phyloP scores from a whole-genome alignment of 2,888 invertebrate genomes.

The Augiades crinisus region DNA sequence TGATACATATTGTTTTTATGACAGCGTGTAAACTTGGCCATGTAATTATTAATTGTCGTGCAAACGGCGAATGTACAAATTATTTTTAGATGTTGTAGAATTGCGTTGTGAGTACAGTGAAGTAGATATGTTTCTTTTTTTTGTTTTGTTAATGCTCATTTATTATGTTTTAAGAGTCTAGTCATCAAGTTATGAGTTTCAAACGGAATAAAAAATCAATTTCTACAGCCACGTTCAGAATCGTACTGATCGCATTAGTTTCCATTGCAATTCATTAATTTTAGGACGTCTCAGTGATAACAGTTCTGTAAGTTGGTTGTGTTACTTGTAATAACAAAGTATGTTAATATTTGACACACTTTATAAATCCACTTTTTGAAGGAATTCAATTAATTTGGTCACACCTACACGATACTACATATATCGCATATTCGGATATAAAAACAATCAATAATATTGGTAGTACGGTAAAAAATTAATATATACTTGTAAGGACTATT shows the following conservation, averaged over 20 bases:
- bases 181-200: conserved; percentile 74
- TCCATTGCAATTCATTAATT: conserved; percentile 18
- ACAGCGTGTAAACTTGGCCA: conserved; percentile 5
- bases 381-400: background rate
- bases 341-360: conserved; percentile 22
- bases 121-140: conserved; percentile 49
- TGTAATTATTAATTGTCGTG: conserved; percentile 7
- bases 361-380: conserved; percentile 23
- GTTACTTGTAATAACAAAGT: conserved; percentile 20
- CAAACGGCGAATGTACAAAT: conserved; percentile 39
- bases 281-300: conserved; percentile 41
- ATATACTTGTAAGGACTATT: too few relatives aligned
- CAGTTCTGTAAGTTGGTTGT: conserved; percentile 27
- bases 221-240: conserved; percentile 38
- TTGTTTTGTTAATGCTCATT: conserved; percentile 79
- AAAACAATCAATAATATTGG: background rate
- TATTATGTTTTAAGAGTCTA: conserved; percentile 78
- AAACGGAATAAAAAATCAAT: conserved; percentile 57
- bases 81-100: conserved; percentile 37
- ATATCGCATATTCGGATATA: too few relatives aligned
- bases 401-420: too few relatives aligned
- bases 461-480: too few relatives aligned
- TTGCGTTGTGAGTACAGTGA: conserved; percentile 45
- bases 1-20: conserved; percentile 13
- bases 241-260: conserved; percentile 1